A percentile compares a stretch with the other conserved stretches of the same genome.
Conservation (phyloP, 2,888 invertebrate species). For the Stictocephala bisonia region DNA sequence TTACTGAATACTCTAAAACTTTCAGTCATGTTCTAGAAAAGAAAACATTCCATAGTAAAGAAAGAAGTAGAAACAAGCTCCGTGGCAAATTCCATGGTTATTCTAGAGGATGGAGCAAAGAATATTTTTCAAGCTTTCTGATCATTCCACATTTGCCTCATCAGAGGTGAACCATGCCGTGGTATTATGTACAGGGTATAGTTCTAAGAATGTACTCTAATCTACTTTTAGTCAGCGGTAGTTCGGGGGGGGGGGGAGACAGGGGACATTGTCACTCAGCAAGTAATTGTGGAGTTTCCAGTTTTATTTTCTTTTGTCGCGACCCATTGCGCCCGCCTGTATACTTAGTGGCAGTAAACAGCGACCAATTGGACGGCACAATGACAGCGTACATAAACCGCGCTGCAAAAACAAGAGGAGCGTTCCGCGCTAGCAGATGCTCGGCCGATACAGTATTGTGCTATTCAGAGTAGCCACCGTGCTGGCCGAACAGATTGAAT, state of each 20-base stretch:
- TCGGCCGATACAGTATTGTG: conserved; percentile 8
- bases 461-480: conserved; percentile 10
- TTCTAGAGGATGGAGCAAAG: too few species aligned
- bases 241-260: too few species aligned
- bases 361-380: conserved; percentile 18
- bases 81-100: too few species aligned
- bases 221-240: neutral
- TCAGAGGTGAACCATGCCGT: too few species aligned
- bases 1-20: too few species aligned
- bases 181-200: too few species aligned
- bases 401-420: conserved; percentile 37
- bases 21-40: too few species aligned
- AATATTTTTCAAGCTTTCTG: too few species aligned
- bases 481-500: neutral
- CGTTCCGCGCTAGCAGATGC: conserved; percentile 36
- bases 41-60: too few species aligned
- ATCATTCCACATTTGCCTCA: too few species aligned
- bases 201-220: too few species aligned
- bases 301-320: conserved; percentile 36
- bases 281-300: conserved; percentile 11
- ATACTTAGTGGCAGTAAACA: conserved; percentile 29
- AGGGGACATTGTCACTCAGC: conserved; percentile 28
- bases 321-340: conserved; percentile 24
- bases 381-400: conserved; percentile 32
- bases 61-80: too few species aligned